Evolutionary conservation across 2,797 vertebrate genomes (phyloP).

Genomic region (Buceros bicornis): DNA sequence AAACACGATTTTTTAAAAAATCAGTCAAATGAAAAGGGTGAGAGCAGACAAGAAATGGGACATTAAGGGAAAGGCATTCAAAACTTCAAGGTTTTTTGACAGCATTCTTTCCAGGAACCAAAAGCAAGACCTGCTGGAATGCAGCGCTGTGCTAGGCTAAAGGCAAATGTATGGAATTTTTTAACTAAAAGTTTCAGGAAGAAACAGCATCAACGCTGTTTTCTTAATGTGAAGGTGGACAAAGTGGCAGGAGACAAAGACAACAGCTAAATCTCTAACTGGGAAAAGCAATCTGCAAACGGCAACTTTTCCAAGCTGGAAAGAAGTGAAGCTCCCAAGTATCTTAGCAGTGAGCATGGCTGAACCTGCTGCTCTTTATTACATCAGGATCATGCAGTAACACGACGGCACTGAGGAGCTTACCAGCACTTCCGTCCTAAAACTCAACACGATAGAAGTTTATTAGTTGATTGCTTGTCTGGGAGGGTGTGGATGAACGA

Average conservation of each 20-base stretch:
- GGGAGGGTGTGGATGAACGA: background rate
- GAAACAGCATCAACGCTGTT: background rate
- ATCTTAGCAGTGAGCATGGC: background rate
- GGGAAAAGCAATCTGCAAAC: background rate
- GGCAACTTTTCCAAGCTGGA: background rate
- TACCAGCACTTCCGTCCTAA: background rate
- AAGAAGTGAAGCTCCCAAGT: background rate
- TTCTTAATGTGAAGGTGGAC: background rate
- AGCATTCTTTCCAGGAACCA: background rate
- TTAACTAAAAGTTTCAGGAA: background rate
- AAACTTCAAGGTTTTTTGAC: background rate
- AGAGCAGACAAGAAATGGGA: background rate
- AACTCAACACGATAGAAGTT: background rate
- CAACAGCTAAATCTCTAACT: background rate
- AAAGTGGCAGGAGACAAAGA: background rate
- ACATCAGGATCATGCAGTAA: background rate
- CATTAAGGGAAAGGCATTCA: background rate
- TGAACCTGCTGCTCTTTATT: background rate
- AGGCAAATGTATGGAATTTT: background rate
- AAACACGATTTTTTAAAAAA: background rate
- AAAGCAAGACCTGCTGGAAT: background rate
- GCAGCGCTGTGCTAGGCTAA: background rate
- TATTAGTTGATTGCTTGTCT: background rate
- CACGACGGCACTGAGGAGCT: background rate
- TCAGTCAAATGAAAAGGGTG: background rate